Conservation (phyloP, 2,888 invertebrate genomes). For the Halictus quadricinctus region DNA sequence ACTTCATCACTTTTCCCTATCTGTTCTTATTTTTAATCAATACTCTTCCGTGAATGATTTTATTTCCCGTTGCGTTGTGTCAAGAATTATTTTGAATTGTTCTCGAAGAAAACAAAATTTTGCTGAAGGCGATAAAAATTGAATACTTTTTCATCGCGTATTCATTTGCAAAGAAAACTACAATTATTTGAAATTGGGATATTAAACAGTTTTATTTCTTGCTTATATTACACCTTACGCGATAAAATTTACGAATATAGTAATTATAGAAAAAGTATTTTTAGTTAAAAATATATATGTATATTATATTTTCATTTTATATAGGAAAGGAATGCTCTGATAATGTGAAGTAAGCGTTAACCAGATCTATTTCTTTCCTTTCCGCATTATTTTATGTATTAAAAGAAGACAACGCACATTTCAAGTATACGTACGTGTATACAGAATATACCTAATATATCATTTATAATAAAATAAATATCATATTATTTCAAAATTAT, state of each 20-base stretch:
- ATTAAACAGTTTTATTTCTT: conserved; percentile 1
- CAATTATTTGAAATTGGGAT: not conserved
- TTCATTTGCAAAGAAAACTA: not conserved
- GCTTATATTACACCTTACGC: not conserved
- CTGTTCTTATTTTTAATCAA: not conserved
- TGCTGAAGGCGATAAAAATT: not conserved
- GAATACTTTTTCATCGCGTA: not conserved
- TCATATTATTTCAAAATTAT: conserved; percentile 39
- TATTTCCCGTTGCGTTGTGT: not conserved
- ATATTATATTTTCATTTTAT: not conserved
- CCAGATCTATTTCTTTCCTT: conserved; percentile 16
- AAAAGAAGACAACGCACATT: conserved; percentile 18
- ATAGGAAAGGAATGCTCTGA: conserved; percentile 7
- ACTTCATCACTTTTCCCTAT: not conserved
- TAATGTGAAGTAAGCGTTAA: conserved; percentile 24
- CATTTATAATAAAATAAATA: conserved; percentile 55
- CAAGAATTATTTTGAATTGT: not conserved
- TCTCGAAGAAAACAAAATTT: not conserved
- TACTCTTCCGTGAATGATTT: not conserved
- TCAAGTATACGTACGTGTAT: not conserved
- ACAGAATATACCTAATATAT: conserved; percentile 10
- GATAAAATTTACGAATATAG: not conserved
- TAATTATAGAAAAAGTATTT: conserved; percentile 5
- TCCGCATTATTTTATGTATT: conserved; percentile 24
- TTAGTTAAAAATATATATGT: conserved; percentile 5